Evolutionary conservation across 2,888 invertebrate genomes (phyloP).

Genomic region (Morpho achilles): DNA sequence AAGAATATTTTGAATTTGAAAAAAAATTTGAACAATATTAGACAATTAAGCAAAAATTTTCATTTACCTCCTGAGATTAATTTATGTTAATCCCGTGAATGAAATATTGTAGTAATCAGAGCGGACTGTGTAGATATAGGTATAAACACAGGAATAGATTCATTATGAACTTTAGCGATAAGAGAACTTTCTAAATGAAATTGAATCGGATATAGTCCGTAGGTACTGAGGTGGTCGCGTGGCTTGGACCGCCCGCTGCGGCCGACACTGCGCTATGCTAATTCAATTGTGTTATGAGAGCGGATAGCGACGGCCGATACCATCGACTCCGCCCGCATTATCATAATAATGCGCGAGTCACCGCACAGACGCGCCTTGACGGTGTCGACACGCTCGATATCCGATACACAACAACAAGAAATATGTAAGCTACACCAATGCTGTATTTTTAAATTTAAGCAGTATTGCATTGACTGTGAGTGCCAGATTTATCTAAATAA

Average conservation of each 20-base stretch:
- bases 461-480: too few relatives aligned
- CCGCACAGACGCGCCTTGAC: constrained; percentile 36
- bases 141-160: not conserved
- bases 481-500: too few relatives aligned
- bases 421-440: constrained; percentile 7
- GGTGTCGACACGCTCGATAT: constrained; percentile 48
- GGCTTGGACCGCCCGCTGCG: constrained; percentile 71
- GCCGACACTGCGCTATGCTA: constrained; percentile 67
- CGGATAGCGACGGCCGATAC: constrained; percentile 58
- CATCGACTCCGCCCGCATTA: constrained; percentile 69
- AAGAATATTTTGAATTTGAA: too few relatives aligned
- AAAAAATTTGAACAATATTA: too few relatives aligned
- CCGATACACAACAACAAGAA: constrained; percentile 33
- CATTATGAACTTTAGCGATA: constrained; percentile 25
- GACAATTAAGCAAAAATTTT: too few relatives aligned
- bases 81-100: too few relatives aligned
- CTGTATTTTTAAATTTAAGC: too few relatives aligned
- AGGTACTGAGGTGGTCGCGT: constrained; percentile 63
- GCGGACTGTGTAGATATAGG: too few relatives aligned
- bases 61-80: too few relatives aligned
- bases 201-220: constrained; percentile 27
- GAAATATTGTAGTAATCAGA: too few relatives aligned
- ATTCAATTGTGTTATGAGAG: constrained; percentile 74
- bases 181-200: constrained; percentile 37
- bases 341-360: constrained; percentile 77